phyloP scores from a whole-genome alignment of 2,888 invertebrate species.

The Pachycephus smyrnensis region DNA sequence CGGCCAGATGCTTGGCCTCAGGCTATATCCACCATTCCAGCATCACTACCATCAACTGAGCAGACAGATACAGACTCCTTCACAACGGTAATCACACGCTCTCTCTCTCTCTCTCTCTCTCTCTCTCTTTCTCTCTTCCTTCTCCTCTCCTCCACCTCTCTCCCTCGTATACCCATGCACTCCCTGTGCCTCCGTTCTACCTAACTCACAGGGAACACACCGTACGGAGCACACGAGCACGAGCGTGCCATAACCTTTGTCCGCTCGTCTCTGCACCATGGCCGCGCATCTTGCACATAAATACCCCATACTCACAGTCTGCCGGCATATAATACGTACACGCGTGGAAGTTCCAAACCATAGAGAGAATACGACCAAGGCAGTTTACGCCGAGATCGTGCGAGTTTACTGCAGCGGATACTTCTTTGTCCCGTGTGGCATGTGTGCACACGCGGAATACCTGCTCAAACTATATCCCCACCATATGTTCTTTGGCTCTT shows the following conservation, averaged over 20 bases:
- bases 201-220: constrained; percentile 7
- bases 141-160: neutral
- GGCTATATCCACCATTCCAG: constrained; percentile 41
- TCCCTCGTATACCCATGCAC: no score
- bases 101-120: constrained; percentile 9
- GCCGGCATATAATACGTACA: neutral
- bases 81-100: constrained; percentile 3
- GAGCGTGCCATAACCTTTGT: constrained; percentile 2
- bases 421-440: constrained; percentile 40
- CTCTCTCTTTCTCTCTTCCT: constrained; percentile 11
- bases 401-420: constrained; percentile 39
- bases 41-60: neutral
- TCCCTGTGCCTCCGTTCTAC: no score
- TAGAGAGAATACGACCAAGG: constrained; percentile 26
- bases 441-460: constrained; percentile 6
- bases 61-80: no score
- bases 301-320: no score
- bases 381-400: constrained; percentile 44
- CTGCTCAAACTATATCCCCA: neutral
- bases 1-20: constrained; percentile 60
- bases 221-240: constrained; percentile 19
- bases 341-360: neutral
- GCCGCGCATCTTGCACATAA: neutral
- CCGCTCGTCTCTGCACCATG: neutral
- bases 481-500: neutral